Base-by-base conservation (phyloP, 2,113 vertebrate genomes). In the Vombatus ursinus region DNA sequence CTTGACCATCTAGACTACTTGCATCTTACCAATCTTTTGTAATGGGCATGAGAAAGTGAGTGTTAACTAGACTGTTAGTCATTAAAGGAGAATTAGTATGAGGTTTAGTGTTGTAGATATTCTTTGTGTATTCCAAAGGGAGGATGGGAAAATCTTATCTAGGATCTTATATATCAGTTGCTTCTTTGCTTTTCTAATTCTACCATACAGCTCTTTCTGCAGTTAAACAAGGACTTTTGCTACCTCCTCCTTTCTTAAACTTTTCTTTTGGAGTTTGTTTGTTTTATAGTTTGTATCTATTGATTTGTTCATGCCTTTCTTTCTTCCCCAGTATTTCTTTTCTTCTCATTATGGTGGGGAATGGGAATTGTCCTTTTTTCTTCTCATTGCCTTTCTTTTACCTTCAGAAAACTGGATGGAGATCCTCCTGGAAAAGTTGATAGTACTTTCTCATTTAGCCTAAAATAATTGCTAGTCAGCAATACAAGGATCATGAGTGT, bases 1-100 rank as follows among this genome's bases (percentile, higher is more conserved):
- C 92, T 96, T 95, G 95, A 95, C 54, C 94, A 61, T 95, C 49
- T 25, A 91, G 91, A 92, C 2, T 93, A 50, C 95, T 96, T 97
- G 52, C 89, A 92, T 97, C 96, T 50, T 44, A n/a, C 53, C 9
- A 61, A 0, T 94, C 23, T 96, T 95, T 93, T 90, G 50, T 94
- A 31, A 2, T 57, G 28, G 24, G 57, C 94, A 91, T 51, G 92
- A 92, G 84, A 96, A 95, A 96, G 51, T 51, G 50, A 26, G 68
- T 91, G 68, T 92, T 51, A 47, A 84, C 68, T 84, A 44, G 68
- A 84, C 37, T 68, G 16, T 37, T 77, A 8, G 22, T 84, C 68
- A 84, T 84, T 84, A 84, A 84, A 77, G 68, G 37, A 92, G 90
- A 24, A 50, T 95, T 96, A 54, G 51, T 95, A 57, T 95, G 53